Percentiles rank a stretch among this genome's conserved stretches.
Evolutionary conservation across 2,797 vertebrate genomes (phyloP).

Genomic region (Platyrinchus mystaceus): DNA sequence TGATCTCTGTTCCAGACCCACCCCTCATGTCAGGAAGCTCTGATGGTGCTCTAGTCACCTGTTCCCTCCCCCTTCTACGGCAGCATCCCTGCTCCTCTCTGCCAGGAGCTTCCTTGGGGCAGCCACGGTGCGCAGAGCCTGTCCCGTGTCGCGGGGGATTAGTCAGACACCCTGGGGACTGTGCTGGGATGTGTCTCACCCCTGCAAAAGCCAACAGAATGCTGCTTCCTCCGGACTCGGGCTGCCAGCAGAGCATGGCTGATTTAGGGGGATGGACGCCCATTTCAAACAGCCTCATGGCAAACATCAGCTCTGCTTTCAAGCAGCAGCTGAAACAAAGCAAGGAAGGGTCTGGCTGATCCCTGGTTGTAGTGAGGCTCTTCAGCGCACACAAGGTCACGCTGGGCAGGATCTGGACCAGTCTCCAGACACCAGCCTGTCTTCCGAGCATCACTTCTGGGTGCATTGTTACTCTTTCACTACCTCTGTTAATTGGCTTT

Average conservation of each 20-base stretch:
- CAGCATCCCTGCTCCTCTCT: background rate
- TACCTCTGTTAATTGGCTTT: conserved; percentile 39
- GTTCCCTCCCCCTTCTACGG: background rate
- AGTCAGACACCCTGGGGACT: fast-evolving
- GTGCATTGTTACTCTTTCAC: background rate
- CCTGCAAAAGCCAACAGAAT: background rate
- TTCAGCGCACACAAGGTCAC: fast-evolving
- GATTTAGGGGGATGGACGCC: fast-evolving
- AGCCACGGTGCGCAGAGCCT: fast-evolving
- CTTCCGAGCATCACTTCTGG: background rate
- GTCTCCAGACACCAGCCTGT: background rate
- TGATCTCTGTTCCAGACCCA: background rate
- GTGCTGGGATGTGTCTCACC: background rate
- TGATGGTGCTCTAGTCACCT: background rate
- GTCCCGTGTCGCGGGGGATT: fast-evolving
- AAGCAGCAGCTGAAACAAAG: background rate
- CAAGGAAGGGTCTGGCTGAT: background rate
- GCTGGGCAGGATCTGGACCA: background rate
- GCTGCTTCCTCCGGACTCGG: fast-evolving
- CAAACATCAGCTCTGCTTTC: background rate
- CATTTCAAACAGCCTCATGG: background rate
- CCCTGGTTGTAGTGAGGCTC: background rate
- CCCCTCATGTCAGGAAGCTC: background rate
- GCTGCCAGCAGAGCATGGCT: background rate
- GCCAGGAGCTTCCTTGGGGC: background rate